Conservation (phyloP, 2,888 invertebrate species). For the Drosophila antonietae region DNA sequence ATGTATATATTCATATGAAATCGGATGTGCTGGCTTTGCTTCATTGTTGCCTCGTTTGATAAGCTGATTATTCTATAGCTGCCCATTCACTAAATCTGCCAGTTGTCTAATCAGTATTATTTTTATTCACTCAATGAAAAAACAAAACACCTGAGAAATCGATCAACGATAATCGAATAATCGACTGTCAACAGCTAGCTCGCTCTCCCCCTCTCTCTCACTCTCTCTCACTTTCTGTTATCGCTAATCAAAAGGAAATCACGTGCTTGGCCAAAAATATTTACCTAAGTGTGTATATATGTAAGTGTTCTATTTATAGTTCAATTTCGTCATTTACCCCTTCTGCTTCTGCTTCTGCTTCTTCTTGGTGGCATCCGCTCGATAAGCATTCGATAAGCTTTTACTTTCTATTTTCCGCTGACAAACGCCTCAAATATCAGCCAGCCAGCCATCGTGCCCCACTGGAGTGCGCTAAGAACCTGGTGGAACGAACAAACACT, state of each 20-base stretch:
- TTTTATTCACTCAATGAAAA: slow-evolving; percentile 29
- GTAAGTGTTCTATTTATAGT: slow-evolving; percentile 43
- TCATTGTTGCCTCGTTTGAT: slow-evolving; percentile 70
- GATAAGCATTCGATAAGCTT: slow-evolving; percentile 58
- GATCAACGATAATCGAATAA: slow-evolving; percentile 22
- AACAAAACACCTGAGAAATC: slow-evolving; percentile 20
- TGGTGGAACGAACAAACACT: slow-evolving; percentile 25
- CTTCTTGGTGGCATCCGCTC: slow-evolving; percentile 43
- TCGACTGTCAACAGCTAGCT: slow-evolving; percentile 6
- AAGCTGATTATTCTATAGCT: slow-evolving; percentile 52
- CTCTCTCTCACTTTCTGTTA: too few species aligned
- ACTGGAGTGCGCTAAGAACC: slow-evolving; percentile 26
- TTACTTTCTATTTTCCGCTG: slow-evolving; percentile 64
- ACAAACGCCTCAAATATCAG: slow-evolving; percentile 50
- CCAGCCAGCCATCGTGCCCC: slow-evolving; percentile 11
- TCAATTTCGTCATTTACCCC: slow-evolving; percentile 63
- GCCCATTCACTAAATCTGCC: slow-evolving; percentile 81
- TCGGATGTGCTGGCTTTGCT: slow-evolving; percentile 29
- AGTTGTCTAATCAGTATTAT: slow-evolving; percentile 51
- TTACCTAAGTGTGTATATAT: neutral
- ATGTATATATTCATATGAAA: neutral
- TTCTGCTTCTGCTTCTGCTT: slow-evolving; percentile 8
- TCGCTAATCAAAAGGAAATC: slow-evolving; percentile 27
- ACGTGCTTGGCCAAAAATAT: slow-evolving; percentile 30
- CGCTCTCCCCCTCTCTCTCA: neutral